A percentile compares a stretch with the other conserved stretches of the same genome.
Evolutionary conservation across 2,888 invertebrate genomes (phyloP).

Genomic region (Stenichneumon culpator): DNA sequence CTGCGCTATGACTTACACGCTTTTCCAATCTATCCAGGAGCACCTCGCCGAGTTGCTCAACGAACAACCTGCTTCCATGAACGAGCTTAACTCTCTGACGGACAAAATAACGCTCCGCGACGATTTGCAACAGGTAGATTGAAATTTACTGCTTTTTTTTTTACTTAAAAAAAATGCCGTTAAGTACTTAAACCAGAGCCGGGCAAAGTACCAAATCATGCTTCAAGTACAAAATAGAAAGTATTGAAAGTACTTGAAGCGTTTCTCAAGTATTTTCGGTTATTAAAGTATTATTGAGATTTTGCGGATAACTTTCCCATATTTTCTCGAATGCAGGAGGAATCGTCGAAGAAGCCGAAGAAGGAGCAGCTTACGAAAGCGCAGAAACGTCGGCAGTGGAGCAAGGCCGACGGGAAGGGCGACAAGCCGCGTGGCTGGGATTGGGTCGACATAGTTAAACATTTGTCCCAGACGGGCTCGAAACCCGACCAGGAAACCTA

Average conservation of each 20-base stretch:
- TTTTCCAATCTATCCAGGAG: conserved; percentile 97
- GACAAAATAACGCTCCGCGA: conserved; percentile 87
- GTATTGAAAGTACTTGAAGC: too few relatives aligned
- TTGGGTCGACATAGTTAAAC: conserved; percentile 98
- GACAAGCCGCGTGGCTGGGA: conserved; percentile 96
- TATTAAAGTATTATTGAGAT: too few relatives aligned
- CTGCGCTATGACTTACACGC: conserved; percentile 97
- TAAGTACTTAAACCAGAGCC: too few relatives aligned
- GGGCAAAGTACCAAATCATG: too few relatives aligned
- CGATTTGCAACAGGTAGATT: conserved; percentile 82
- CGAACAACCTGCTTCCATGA: conserved; percentile 89
- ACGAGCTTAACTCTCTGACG: conserved; percentile 85
- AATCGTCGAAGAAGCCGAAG: conserved; percentile 88
- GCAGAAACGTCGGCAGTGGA: conserved; percentile 96
- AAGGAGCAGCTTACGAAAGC: conserved; percentile 96
- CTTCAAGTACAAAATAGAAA: too few relatives aligned
- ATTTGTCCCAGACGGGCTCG: conserved; percentile 93
- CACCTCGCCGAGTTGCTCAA: conserved; percentile 90
- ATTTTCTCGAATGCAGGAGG: conserved; percentile 75
- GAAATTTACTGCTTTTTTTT: not conserved
- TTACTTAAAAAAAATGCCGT: not conserved
- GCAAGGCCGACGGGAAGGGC: conserved; percentile 92
- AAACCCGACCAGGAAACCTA: conserved; percentile 85
- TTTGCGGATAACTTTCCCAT: too few relatives aligned
- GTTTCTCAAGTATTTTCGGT: too few relatives aligned